Base-by-base conservation (phyloP, 2,888 invertebrate species). In the Pammene fasciana region DNA sequence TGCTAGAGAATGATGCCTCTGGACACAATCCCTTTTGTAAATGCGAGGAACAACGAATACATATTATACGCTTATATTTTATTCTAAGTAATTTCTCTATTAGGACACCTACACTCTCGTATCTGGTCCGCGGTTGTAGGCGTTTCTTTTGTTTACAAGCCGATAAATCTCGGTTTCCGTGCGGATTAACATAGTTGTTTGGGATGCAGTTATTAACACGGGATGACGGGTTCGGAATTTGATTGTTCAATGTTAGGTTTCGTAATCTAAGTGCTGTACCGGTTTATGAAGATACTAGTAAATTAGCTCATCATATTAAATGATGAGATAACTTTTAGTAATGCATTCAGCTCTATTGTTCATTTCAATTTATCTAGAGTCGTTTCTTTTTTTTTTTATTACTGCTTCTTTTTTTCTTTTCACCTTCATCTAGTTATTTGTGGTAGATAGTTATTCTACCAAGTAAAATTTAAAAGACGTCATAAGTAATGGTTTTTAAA, bases 41-140 rank as follows among this genome's bases (percentile, higher is more conserved):
- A 13, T 50, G 34, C 10, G 1, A 52, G 26, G 14, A 66, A 80
- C 85, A 80, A 81, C 50, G 50, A 16, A 81, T 79, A 81, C 80
- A 82, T 82, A 80, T 62, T 57, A 68, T 79, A 79, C 76, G 76
- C 73, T 79, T 82, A 79, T 83, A 86, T 86, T 88, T 88, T 88
- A 87, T 87, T 82, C 80, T 75, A 78, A 86, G 90, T 91, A 90
- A 91, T 90, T 88, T 90, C 90, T 90, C 88, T 90, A 92, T 91
- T 91, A 91, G 81, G 79, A 78, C 79, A 75, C 79, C 79, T 78
- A 78, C 79, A 73, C 74, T 65, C 62, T 65, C 18, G 67, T 67
- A 62, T 67, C 67, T 67, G 61, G 67, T 67, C 45, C 60, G 67
- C 43, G n/a, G 54, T 67, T 50, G 68, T 68, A 46, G 68, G 64